These are phyloP conservation scores for Gerosis bhagava DNA, from an alignment of 2,888 invertebrate species.

Conservation along the genomic window DNA sequence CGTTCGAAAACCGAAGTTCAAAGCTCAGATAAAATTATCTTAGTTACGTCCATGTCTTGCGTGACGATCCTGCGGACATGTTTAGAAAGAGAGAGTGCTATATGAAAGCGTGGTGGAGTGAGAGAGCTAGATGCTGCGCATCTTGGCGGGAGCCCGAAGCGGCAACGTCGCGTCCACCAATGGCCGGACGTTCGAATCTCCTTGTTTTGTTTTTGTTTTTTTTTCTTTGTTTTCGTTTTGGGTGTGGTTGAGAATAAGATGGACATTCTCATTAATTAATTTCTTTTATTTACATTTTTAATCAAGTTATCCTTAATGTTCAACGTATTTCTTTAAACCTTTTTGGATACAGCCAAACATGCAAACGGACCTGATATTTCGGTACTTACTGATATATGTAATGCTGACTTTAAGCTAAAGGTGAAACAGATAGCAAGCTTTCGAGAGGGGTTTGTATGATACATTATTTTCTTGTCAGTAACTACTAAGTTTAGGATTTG, in stretches of 20 bases:
- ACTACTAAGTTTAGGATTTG: no score
- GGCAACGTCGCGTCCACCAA: conserved; percentile 79
- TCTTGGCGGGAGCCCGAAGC: conserved; percentile 67
- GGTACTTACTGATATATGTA: no score
- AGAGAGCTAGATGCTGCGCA: conserved; percentile 52
- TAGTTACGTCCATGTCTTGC: conserved; percentile 78
- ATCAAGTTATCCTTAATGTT: no score
- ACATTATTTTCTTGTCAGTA: no score
- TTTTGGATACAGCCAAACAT: no score
- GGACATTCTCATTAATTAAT: conserved; percentile 25
- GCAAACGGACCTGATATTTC: no score
- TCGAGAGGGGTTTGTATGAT: no score
- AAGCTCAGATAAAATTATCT: conserved; percentile 78
- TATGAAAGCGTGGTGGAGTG: conserved; percentile 32
- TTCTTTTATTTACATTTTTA: neutral
- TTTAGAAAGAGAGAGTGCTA: conserved; percentile 48
- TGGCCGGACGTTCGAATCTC: conserved; percentile 63
- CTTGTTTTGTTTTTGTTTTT: conserved; percentile 56
- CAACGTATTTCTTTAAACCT: no score
- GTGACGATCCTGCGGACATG: conserved; percentile 75
- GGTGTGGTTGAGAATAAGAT: conserved; percentile 35
- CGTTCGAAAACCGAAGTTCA: conserved; percentile 57
- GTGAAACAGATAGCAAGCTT: no score
- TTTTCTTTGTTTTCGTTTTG: conserved; percentile 48
- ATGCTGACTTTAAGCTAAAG: no score